phyloP scores from a whole-genome alignment of 2,113 vertebrate genomes.

The Actinemys pallida region DNA sequence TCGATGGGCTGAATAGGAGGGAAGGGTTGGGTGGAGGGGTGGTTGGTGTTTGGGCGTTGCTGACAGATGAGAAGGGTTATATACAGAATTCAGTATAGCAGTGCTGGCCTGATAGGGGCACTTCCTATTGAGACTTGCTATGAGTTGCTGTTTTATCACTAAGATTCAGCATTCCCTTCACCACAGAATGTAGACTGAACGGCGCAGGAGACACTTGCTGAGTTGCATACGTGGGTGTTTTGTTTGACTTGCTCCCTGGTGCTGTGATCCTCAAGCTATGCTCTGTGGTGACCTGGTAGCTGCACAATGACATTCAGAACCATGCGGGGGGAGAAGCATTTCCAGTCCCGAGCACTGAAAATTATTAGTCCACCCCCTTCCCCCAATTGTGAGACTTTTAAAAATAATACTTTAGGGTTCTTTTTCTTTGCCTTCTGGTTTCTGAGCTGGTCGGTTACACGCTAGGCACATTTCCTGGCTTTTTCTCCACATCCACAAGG shows the following conservation, averaged over 20 bases:
- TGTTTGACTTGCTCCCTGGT: background rate
- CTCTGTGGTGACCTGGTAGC: too few species aligned
- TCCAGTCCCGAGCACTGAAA: background rate
- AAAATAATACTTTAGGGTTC: background rate
- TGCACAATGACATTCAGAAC: background rate
- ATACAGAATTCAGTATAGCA: too few species aligned
- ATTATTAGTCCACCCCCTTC: accelerated
- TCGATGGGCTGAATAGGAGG: too few species aligned
- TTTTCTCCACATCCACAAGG: too few species aligned
- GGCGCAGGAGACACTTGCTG: background rate
- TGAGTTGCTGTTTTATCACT: background rate
- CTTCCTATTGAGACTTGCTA: too few species aligned
- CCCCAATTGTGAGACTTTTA: background rate
- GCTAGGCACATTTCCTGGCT: too few species aligned
- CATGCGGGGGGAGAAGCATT: background rate
- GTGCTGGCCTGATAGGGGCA: too few species aligned
- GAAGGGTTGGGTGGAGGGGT: too few species aligned
- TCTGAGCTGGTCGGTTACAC: too few species aligned
- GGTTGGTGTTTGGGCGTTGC: too few species aligned
- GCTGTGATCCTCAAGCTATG: accelerated
- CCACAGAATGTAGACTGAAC: accelerated
- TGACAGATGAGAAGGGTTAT: too few species aligned
- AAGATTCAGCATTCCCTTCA: background rate
- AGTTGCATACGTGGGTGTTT: accelerated
- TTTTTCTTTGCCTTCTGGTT: background rate